Base-by-base conservation (phyloP, 1,140 invertebrate species). In the Anastrepha obliqua region DNA sequence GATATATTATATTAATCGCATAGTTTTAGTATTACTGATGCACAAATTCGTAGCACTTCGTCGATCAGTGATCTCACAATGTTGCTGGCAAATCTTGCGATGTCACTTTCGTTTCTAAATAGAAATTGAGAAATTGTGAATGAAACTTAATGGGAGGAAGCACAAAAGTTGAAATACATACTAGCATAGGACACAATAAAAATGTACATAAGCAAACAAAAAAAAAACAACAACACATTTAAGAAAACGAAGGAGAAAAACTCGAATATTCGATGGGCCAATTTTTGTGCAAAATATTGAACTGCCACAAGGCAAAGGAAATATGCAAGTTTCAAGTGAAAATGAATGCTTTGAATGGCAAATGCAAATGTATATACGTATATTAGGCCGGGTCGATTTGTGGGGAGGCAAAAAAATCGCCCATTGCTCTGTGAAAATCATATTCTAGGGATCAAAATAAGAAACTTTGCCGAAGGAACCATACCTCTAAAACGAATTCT, bases 61-160 rank as follows among this genome's bases (percentile, higher is more conserved):
- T 81, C 74, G 74, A 55, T 81, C 74, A 81, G 74, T n/a, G 74
- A 13, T 81, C 74, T 55, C 17, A 81, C 42, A 55, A 81, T 20
- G 39, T n/a, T 20, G 44, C 51, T 51, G 74, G 13, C 74, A 15
- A 81, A 58, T 2, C 44, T 55, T 55, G 74, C 47, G 74, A 17
- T 81, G 74, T 81, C 51, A 55, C 74, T 81, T 81, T 81, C 74
- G 44, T 81, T 51, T 81, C 74, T 81, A 55, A 51, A 81, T 17
- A 81, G 74, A 81, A 81, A 81, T 81, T 81, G 74, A 81, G 55
- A 55, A 81, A 81, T 81, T 55, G 74, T 81, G 44, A 81, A 81
- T 81, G 74, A 81, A 81, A 74, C 13, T 74, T 29, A 47, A 74
- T 47, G 70, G 15, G 13, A 5, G 51, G 4, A 47, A 47, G 17